These are phyloP conservation scores for Chlorospingus flavigularis DNA, from an alignment of 2,797 vertebrate species.

Conservation along the genomic window DNA sequence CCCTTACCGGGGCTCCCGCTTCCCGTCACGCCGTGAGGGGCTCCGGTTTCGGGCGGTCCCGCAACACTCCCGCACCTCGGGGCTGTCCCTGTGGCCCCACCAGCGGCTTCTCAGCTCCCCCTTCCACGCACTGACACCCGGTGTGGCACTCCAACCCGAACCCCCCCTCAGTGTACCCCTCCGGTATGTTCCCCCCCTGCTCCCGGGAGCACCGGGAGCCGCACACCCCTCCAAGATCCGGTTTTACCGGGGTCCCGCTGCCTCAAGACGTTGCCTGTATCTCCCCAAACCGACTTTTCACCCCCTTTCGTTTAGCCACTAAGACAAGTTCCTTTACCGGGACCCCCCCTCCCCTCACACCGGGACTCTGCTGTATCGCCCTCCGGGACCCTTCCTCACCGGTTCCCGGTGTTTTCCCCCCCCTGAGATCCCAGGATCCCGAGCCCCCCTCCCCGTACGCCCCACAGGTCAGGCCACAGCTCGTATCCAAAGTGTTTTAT, in stretches of 20 bases:
- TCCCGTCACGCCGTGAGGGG: no score
- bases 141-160: not conserved
- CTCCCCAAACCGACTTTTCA: not conserved
- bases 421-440: no score
- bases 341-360: not conserved
- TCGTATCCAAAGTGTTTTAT: slow-evolving; percentile 60
- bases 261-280: not conserved
- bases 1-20: no score
- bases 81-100: no score
- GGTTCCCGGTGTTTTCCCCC: no score
- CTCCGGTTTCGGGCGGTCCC: no score
- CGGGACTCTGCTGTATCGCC: not conserved
- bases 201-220: no score
- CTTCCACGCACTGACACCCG: no score
- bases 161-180: not conserved
- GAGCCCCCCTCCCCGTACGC: not conserved
- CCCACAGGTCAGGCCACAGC: not conserved
- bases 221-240: not conserved
- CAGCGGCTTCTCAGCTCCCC: no score
- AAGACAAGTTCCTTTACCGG: no score
- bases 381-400: not conserved
- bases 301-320: not conserved
- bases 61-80: no score
- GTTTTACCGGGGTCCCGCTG: not conserved
- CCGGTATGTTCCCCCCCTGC: not conserved